phyloP scores from a whole-genome alignment of 2,888 invertebrate species.

The Phymatocera aterrima region DNA sequence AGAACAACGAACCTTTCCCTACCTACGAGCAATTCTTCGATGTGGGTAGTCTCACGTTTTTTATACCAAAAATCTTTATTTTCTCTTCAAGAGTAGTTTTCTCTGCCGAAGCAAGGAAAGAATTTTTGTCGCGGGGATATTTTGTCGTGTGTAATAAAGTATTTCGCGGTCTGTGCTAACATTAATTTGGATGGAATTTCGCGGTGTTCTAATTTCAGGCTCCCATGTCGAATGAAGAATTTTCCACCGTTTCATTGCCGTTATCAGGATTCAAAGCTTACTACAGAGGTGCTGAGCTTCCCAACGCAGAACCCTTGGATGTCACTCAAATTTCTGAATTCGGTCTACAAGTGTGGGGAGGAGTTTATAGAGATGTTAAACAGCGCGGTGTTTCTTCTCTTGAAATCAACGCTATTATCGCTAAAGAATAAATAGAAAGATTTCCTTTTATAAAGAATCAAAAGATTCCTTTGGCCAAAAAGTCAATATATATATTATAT shows the following conservation, averaged over 20 bases:
- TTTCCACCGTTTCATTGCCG: constrained; percentile 76
- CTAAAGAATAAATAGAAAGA: constrained; percentile 52
- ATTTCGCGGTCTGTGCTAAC: neutral
- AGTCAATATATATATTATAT: neutral
- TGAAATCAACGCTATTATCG: constrained; percentile 80
- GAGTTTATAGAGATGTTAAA: constrained; percentile 80
- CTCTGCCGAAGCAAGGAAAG: no score
- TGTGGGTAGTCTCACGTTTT: constrained; percentile 56
- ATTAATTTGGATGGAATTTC: neutral
- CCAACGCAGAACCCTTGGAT: constrained; percentile 78
- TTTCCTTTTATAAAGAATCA: neutral
- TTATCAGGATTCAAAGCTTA: constrained; percentile 80
- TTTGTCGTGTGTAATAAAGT: neutral
- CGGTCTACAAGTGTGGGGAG: constrained; percentile 82
- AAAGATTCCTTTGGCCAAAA: no score
- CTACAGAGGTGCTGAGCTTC: constrained; percentile 78
- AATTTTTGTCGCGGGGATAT: no score
- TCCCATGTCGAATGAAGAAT: constrained; percentile 75
- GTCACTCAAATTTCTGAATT: constrained; percentile 78
- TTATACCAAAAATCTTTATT: no score
- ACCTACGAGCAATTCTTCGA: constrained; percentile 79
- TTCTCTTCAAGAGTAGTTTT: no score
- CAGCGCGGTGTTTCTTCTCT: constrained; percentile 81
- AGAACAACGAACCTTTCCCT: constrained; percentile 78
- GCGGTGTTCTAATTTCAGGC: constrained; percentile 70